Percentiles rank a stretch among this genome's conserved stretches.
These are phyloP conservation scores for Epicampocera succincta DNA, from an alignment of 2,888 invertebrate species.

Conservation along the genomic window DNA sequence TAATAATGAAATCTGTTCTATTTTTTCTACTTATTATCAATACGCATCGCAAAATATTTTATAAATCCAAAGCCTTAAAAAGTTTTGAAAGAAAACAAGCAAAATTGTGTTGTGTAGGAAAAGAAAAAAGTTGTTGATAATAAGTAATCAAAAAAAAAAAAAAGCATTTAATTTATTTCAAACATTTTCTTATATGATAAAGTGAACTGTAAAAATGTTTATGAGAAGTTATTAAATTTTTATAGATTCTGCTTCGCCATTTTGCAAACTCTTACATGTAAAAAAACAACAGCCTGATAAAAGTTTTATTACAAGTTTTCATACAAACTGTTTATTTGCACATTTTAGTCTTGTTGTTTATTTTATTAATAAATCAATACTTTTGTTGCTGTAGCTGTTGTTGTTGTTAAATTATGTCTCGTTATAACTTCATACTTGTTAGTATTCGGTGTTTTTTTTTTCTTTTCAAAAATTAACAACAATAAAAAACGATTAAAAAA, in stretches of 20 bases:
- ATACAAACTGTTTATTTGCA: background rate
- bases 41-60: conserved; percentile 36
- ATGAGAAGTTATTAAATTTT: too few species aligned
- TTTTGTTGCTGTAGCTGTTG: background rate
- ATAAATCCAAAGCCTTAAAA: background rate
- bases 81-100: background rate
- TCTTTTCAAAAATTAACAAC: conserved; percentile 22
- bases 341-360: conserved; percentile 14
- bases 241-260: background rate
- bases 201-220: too few species aligned
- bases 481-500: conserved; percentile 52
- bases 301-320: background rate
- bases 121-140: background rate
- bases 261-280: background rate
- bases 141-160: too few species aligned
- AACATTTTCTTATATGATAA: too few species aligned
- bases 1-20: conserved; percentile 36
- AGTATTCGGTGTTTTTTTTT: conserved; percentile 34
- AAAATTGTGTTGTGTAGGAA: background rate
- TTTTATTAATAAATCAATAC: conserved; percentile 53
- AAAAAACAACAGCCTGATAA: too few species aligned
- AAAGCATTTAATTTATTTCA: too few species aligned
- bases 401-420: conserved; percentile 48
- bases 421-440: conserved; percentile 36
- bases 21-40: conserved; percentile 17